These are phyloP conservation scores for Pseudococcus longispinus DNA, from an alignment of 2,888 invertebrate species.

Conservation along the genomic window DNA sequence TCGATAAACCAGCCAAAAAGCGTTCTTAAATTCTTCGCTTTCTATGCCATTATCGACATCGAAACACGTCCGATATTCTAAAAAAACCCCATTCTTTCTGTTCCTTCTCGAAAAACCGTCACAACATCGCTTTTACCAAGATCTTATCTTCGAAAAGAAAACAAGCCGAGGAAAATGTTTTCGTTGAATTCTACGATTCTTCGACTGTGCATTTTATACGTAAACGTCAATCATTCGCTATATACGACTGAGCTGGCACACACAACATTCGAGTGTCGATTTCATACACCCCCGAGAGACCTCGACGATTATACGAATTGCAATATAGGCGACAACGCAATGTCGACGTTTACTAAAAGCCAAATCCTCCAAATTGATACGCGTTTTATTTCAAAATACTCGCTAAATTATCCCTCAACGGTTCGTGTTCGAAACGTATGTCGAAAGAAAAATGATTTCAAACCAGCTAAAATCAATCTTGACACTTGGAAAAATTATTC, in stretches of 20 bases:
- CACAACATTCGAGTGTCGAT: no score
- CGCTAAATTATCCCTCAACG: background rate
- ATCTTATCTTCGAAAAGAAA: background rate
- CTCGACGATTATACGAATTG: background rate
- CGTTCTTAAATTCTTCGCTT: background rate
- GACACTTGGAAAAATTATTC: background rate
- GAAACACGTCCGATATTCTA: background rate
- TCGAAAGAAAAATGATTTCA: background rate
- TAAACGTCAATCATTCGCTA: background rate
- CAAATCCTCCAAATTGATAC: background rate
- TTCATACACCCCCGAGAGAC: background rate
- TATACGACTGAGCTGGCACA: no score
- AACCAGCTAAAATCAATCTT: background rate
- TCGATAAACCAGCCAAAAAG: background rate
- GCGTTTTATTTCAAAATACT: background rate
- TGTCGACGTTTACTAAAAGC: background rate
- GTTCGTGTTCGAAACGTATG: background rate
- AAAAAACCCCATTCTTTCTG: background rate
- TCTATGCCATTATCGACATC: background rate
- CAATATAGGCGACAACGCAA: background rate
- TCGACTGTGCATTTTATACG: background rate
- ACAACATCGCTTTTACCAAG: background rate
- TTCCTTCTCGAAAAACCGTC: no score
- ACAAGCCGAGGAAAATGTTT: background rate
- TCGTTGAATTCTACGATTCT: background rate